Evolutionary conservation across 2,888 invertebrate species (phyloP), one percentile per base, ranked within the genome.

Genomic region (Exephanes ischioxanthus): DNA sequence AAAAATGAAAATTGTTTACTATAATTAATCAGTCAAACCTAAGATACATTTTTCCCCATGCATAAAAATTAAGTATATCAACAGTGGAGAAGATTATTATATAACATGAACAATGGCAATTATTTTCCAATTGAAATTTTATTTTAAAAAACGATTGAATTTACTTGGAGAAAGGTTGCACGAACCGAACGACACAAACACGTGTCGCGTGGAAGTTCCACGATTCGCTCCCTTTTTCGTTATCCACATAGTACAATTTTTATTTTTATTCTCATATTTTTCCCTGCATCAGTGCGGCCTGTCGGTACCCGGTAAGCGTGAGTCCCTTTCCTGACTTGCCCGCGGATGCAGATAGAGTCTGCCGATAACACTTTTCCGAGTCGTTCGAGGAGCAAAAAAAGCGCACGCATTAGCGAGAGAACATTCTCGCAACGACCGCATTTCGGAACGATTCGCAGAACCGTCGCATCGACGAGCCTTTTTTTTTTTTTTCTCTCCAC

Each of bases 391-490:
- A 71, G 72, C 67, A 78, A 61, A 76, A 58, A 81, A 61, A 76
- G 78, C 61, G 41, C 51, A 26, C 51, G 67, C 53, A 48, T 41
- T 22, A 41, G 72, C 55, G 45, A 45, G 45, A 45, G 16, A 41
- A 58, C 67, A 80, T 77, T 80, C 63, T 45, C 66, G 22, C 53
- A 37, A 61, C 37, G 83, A 76, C 77, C 81, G 79, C 71, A 75
- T 87, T 85, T 80, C 80, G 84, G 78, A 87, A 84, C 83, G 87
- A 81, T 88, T 88, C 88, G 84, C 72, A 71, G 88, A 88, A 88
- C 61, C 22, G 70, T 70, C 71, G 75, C 70, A 63, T 76, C 85
- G 77, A 79, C 82, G 76, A 66, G 77, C 79, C 73, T 78, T 58
- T 11, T 26, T 22, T 58, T 11, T 26, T 22, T 58, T 61, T 63